Percentiles rank a stretch among this genome's conserved stretches.
Conservation (phyloP, 2,888 invertebrate species). For the Ligdia adustata region DNA sequence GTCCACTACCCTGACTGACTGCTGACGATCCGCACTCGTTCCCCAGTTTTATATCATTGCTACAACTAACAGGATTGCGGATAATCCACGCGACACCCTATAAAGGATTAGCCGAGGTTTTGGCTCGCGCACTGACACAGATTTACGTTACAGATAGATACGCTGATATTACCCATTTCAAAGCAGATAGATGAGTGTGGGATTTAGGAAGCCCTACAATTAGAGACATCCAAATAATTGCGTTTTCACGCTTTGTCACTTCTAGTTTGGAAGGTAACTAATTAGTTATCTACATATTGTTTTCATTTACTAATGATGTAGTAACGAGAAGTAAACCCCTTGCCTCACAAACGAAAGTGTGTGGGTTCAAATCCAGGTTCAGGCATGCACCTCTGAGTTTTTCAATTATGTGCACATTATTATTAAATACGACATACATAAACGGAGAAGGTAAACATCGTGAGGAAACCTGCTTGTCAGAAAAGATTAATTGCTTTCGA, state of each 20-base stretch:
- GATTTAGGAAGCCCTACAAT: conserved; percentile 40
- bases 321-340: too few species aligned
- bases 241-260: neutral
- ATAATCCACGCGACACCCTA: conserved; percentile 69
- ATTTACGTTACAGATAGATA: conserved; percentile 68
- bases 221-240: conserved; percentile 2
- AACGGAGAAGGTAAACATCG: too few species aligned
- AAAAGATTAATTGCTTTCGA: too few species aligned
- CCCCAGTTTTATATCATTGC: conserved; percentile 64
- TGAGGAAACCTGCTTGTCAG: too few species aligned
- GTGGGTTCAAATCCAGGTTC: too few species aligned
- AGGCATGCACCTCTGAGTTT: too few species aligned
- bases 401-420: too few species aligned
- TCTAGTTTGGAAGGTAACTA: too few species aligned
- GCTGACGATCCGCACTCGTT: conserved; percentile 44
- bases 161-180: conserved; percentile 33
- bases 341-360: too few species aligned
- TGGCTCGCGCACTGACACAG: conserved; percentile 57
- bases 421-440: too few species aligned
- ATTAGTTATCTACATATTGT: too few species aligned
- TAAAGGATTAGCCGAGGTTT: conserved; percentile 75
- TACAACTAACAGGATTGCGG: conserved; percentile 65
- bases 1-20: conserved; percentile 79
- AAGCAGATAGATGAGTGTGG: conserved; percentile 14
- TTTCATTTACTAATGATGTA: too few species aligned